Evolutionary conservation across 2,797 vertebrate species (phyloP).

Genomic region (Perdix hodgsoniae): DNA sequence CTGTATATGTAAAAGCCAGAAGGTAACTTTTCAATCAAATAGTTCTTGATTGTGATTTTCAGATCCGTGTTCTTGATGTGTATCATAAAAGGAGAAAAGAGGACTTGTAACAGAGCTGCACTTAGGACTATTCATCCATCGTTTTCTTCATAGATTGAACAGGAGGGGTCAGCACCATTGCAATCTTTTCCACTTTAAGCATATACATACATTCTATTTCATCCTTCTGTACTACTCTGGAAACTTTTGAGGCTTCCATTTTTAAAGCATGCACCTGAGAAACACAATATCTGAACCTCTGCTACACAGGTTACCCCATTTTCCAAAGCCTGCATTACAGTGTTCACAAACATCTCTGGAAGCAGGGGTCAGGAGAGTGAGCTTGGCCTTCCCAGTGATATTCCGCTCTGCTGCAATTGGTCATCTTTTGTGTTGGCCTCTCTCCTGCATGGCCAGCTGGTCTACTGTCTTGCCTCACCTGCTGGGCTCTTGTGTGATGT

Average conservation of each 20-base stretch:
- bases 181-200: not conserved
- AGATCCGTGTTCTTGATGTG: not conserved
- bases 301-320: no score
- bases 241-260: accelerated
- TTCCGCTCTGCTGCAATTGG: accelerated
- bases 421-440: accelerated
- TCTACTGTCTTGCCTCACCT: not conserved
- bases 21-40: not conserved
- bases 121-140: not conserved
- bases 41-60: not conserved
- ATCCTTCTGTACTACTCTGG: accelerated
- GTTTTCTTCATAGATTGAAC: not conserved
- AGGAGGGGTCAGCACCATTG: not conserved
- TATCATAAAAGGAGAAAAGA: not conserved
- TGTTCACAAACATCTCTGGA: accelerated
- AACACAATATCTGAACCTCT: not conserved
- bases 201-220: not conserved
- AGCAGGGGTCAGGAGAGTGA: not conserved
- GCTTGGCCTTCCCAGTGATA: not conserved
- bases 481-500: not conserved
- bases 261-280: not conserved
- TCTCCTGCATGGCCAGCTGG: not conserved
- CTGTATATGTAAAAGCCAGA: not conserved
- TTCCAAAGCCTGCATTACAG: not conserved
- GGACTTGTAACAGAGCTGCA: not conserved